Conservation (phyloP, 2,797 vertebrate genomes). For the Glossophaga mutica region DNA sequence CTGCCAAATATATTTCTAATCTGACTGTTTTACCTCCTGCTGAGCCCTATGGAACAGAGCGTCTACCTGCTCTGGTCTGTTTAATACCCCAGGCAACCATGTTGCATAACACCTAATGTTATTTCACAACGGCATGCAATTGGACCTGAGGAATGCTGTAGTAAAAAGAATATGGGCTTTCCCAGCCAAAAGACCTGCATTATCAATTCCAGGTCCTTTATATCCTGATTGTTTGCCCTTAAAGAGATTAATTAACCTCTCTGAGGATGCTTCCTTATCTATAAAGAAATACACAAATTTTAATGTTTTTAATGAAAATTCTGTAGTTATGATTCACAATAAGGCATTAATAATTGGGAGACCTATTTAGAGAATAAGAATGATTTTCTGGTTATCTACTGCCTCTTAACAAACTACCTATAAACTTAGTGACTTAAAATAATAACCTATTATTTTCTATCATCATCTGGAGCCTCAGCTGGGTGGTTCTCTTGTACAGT, state of each 20-base stretch:
- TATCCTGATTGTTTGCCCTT: not conserved
- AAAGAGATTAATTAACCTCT: not conserved
- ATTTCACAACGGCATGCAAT: not conserved
- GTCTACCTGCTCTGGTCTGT: not conserved
- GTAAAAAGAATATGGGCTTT: not conserved
- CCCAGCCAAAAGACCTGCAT: not conserved
- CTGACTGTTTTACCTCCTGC: not conserved
- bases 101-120: not conserved
- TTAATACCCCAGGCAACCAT: not conserved
- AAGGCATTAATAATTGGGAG: not conserved
- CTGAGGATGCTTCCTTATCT: not conserved
- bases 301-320: constrained; percentile 25
- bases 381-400: not conserved
- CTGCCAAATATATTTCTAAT: not conserved
- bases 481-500: not conserved
- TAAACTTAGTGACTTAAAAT: not conserved
- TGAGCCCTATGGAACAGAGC: not conserved
- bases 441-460: not conserved
- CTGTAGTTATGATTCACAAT: not conserved
- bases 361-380: not conserved
- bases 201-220: not conserved
- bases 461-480: not conserved
- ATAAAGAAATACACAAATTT: not conserved
- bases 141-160: not conserved
- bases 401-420: not conserved